A percentile compares a stretch with the other conserved stretches of the same genome.
Conservation (phyloP, 1,140 invertebrate species). For the Onthophagus taurus region DNA sequence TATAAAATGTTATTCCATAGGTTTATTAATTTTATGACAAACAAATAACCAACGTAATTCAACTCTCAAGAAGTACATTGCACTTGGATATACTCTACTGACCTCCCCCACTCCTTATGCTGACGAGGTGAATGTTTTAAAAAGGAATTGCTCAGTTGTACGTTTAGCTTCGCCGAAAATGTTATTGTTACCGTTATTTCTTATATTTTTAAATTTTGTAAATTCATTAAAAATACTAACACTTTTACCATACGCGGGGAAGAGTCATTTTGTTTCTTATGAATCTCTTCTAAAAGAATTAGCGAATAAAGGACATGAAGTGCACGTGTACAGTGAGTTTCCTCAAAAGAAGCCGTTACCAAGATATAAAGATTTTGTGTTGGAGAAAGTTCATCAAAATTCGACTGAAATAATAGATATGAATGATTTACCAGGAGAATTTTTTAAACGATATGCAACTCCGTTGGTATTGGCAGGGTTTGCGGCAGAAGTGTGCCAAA, state of each 20-base stretch:
- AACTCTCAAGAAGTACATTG: no score
- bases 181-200: background rate
- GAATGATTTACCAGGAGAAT: background rate
- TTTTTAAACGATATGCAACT: constrained; percentile 4
- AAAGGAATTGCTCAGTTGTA: no score
- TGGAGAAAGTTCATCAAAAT: constrained; percentile 4
- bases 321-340: constrained; percentile 59
- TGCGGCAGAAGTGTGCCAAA: constrained; percentile 14
- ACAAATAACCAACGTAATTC: no score
- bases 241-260: constrained; percentile 53
- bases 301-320: constrained; percentile 50
- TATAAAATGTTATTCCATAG: no score
- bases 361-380: constrained; percentile 48
- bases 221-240: constrained; percentile 43
- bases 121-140: no score
- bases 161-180: background rate
- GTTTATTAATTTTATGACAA: no score
- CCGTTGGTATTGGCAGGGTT: constrained; percentile 6
- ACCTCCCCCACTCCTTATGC: no score
- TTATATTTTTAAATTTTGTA: background rate
- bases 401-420: constrained; percentile 10
- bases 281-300: constrained; percentile 52
- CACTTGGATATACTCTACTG: no score
- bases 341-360: constrained; percentile 41
- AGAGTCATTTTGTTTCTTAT: constrained; percentile 61